Evolutionary conservation across 2,113 vertebrate species (phyloP).

Genomic region (Arvicanthis niloticus): DNA sequence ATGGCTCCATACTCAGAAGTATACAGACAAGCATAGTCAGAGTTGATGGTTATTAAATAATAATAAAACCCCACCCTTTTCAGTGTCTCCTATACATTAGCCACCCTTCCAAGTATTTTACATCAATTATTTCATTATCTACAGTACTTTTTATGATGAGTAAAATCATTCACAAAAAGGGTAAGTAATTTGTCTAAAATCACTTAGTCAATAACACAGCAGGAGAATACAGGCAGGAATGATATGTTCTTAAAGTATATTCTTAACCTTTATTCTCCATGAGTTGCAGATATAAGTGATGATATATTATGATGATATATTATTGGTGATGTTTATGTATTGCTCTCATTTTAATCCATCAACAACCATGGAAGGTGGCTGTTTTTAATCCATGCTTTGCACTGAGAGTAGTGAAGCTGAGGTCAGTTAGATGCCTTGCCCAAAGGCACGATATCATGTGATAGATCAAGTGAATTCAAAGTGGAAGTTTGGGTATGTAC

Average conservation of each 20-base stretch:
- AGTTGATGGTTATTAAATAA: background rate
- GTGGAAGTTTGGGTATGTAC: background rate
- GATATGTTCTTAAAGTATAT: background rate
- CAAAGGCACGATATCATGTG: background rate
- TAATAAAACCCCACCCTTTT: background rate
- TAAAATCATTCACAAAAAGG: background rate
- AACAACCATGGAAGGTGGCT: background rate
- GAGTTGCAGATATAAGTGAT: background rate
- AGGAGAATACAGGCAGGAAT: background rate
- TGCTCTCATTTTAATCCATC: background rate
- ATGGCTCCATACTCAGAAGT: background rate
- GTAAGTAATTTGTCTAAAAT: constrained; percentile 13
- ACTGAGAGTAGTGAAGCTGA: background rate
- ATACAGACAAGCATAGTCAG: background rate
- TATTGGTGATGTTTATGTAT: background rate
- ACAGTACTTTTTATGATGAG: background rate
- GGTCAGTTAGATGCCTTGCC: background rate
- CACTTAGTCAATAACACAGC: background rate
- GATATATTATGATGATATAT: too few species aligned
- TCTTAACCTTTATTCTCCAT: background rate
- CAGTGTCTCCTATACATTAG: background rate
- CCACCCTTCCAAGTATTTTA: background rate
- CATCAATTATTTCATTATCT: constrained; percentile 3
- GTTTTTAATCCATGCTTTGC: background rate
- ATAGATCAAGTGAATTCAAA: background rate